Evolutionary conservation across 2,797 vertebrate species (phyloP), one percentile per base, ranked within the genome.

Genomic region (Denticeps clupeoides): DNA sequence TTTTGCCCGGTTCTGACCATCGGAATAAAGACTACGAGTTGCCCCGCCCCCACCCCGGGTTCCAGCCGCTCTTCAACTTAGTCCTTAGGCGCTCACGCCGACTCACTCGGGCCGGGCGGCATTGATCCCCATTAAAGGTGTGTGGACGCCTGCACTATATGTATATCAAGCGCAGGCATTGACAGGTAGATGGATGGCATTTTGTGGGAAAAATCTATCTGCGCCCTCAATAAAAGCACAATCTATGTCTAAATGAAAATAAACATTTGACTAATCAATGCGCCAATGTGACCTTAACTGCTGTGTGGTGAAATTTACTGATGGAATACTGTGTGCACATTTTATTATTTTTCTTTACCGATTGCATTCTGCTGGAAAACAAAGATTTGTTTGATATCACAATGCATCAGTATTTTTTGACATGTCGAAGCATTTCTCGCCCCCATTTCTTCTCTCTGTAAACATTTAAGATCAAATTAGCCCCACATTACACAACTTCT

Each of bases 131-230:
- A 74, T 79, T 82, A 78, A 74, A 78, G 71, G 66, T 69, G 69
- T 65, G 72, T 67, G 73, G 72, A 67, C 69, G 73, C n/a, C n/a
- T 71, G 62, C 65, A 69, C 72, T 74, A 75, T 81, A 81, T 80
- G 80, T 76, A 78, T 74, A 79, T 81, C 67, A 73, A 71, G 69
- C 73, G 62, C 68, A 62, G 70, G 78, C 78, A 84, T 84, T 63
- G 81, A 81, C 81, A 85, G 75, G 64, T 80, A 82, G 83, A 86
- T 75, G 77, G 80, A 85, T 84, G 78, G 76, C 75, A 77, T 82
- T 83, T 80, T 74, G 70, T 60, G 32, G 9, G 58, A 57, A 61
- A 65, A 64, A 83, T 86, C 81, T 66, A 82, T 84, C 3, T 40
- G 58, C 52, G 35, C 75, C 72, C 78, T 81, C 78, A 59, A 82